Conservation (phyloP, 2,888 invertebrate genomes). For the Euspilapteryx auroguttella region DNA sequence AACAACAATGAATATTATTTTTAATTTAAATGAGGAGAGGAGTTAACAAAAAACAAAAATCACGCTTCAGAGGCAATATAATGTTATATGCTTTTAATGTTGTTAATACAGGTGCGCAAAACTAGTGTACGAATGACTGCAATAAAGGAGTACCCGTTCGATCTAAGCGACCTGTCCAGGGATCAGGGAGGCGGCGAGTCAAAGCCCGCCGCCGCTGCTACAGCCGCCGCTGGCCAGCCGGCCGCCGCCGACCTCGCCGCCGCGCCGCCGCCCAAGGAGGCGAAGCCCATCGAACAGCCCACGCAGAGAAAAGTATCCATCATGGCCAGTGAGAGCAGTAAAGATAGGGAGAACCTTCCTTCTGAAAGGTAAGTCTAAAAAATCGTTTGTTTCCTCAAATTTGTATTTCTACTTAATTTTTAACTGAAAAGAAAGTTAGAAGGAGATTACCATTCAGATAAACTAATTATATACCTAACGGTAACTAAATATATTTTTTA, state of each 20-base stretch:
- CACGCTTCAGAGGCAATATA: no score
- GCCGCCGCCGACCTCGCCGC: slow-evolving; percentile 6
- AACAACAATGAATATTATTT: no score
- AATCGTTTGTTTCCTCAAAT: not conserved
- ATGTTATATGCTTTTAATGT: no score
- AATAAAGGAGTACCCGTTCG: slow-evolving; percentile 55
- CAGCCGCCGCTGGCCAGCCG: slow-evolving; percentile 12
- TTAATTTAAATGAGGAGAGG: no score
- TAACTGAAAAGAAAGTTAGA: no score
- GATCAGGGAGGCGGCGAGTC: slow-evolving; percentile 13
- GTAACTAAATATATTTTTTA: no score
- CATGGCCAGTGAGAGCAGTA: slow-evolving; percentile 57
- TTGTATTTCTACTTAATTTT: no score
- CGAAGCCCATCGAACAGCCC: slow-evolving; percentile 24
- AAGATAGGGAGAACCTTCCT: slow-evolving; percentile 66
- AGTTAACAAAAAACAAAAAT: no score
- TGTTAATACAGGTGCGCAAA: slow-evolving; percentile 40
- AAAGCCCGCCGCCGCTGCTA: no score
- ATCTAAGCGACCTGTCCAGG: slow-evolving; percentile 42
- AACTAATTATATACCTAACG: no score
- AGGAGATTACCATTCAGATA: no score
- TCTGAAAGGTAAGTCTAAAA: slow-evolving; percentile 56
- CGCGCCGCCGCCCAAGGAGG: slow-evolving; percentile 7
- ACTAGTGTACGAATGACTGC: slow-evolving; percentile 56
- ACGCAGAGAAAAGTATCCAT: slow-evolving; percentile 65